Conservation (phyloP, 2,888 invertebrate species). For the Andrena bicolor region DNA sequence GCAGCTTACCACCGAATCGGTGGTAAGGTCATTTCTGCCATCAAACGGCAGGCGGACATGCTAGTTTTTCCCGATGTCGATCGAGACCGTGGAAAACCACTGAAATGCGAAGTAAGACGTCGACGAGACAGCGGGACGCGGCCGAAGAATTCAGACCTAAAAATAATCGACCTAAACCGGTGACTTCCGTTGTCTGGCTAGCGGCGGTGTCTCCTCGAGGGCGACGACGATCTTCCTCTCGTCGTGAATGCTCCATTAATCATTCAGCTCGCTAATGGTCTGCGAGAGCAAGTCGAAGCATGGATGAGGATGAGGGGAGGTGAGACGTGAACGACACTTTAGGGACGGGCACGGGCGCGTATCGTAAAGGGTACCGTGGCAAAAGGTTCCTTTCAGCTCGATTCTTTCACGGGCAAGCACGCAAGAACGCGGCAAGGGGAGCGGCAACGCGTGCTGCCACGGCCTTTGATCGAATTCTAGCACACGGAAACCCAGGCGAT, state of each 20-base stretch:
- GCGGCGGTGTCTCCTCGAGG: constrained; percentile 21
- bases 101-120: background rate
- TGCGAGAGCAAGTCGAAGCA: constrained; percentile 49
- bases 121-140: constrained; percentile 8
- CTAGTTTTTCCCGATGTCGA: background rate
- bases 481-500: constrained; percentile 44
- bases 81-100: background rate
- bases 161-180: constrained; percentile 27
- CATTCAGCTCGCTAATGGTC: constrained; percentile 68
- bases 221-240: constrained; percentile 38
- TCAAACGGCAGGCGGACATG: constrained; percentile 22
- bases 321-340: constrained; percentile 21
- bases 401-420: constrained; percentile 37
- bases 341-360: constrained; percentile 3
- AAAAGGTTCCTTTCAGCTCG: constrained; percentile 34
- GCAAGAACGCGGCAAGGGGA: constrained; percentile 11
- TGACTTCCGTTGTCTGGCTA: constrained; percentile 28
- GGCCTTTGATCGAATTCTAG: constrained; percentile 63
- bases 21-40: constrained; percentile 14
- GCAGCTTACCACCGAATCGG: constrained; percentile 11
- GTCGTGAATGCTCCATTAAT: constrained; percentile 63
- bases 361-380: constrained; percentile 46
- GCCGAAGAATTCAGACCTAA: constrained; percentile 7
- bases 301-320: constrained; percentile 3
- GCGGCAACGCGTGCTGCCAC: constrained; percentile 11